Evolutionary conservation across 2,797 vertebrate species (phyloP).

Genomic region (Lutjanus argentimaculatus): DNA sequence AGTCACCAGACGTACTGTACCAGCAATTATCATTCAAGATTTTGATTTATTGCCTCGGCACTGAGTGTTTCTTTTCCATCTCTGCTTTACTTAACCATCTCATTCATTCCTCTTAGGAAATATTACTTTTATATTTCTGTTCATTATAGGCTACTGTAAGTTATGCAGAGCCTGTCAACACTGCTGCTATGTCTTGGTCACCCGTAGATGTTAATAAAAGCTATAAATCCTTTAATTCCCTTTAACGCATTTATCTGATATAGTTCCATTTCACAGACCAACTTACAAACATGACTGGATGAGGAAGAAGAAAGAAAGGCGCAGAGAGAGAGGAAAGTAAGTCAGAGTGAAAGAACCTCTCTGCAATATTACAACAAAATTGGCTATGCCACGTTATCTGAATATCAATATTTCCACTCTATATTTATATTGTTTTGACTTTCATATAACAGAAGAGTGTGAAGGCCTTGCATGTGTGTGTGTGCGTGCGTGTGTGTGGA

Average conservation of each 20-base stretch:
- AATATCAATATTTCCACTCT: slow-evolving; percentile 45
- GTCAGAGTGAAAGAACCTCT: slow-evolving; percentile 20
- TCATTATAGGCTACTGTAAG: background rate
- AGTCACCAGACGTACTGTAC: background rate
- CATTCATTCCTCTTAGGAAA: background rate
- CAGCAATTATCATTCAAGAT: background rate
- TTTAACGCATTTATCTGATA: slow-evolving; percentile 15
- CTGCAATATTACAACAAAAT: slow-evolving; percentile 38
- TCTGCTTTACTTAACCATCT: background rate
- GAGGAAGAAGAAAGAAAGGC: slow-evolving; percentile 16
- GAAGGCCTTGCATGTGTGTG: slow-evolving; percentile 15
- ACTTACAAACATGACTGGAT: background rate
- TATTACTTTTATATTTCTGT: background rate
- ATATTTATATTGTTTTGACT: slow-evolving; percentile 57
- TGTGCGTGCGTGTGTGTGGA: slow-evolving; percentile 14
- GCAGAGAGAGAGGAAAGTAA: background rate
- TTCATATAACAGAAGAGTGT: slow-evolving; percentile 37
- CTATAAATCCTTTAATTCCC: background rate
- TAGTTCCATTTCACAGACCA: slow-evolving; percentile 8
- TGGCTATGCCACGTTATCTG: slow-evolving; percentile 23
- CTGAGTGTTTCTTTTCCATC: background rate
- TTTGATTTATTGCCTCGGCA: background rate
- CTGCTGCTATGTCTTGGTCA: background rate
- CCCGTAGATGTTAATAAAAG: slow-evolving; percentile 9
- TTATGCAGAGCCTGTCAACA: background rate